phyloP scores from a whole-genome alignment of 2,888 invertebrate genomes.

The Minunthozetes semirufus region DNA sequence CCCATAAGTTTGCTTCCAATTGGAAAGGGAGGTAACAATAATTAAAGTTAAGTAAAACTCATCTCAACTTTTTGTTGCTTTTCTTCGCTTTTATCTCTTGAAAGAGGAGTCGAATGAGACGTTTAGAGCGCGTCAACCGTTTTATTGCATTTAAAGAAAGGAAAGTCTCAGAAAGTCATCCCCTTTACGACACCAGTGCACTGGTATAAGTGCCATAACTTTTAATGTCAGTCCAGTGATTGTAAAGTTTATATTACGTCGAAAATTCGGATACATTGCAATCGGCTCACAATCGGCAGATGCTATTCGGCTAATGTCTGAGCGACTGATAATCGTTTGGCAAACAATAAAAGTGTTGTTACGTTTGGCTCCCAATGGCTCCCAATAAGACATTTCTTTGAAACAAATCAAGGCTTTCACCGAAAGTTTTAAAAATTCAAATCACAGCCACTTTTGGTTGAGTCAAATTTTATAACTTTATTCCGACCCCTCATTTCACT shows the following conservation, averaged over 20 bases:
- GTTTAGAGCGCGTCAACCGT: constrained; percentile 12
- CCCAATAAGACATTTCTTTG: not conserved
- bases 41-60: not conserved
- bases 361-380: not conserved
- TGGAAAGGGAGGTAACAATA: not conserved
- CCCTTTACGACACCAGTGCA: not conserved
- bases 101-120: not conserved
- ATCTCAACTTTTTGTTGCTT: not conserved
- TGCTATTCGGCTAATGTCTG: not conserved
- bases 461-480: too few relatives aligned
- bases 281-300: not conserved
- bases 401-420: not conserved
- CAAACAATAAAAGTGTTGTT: constrained; percentile 1
- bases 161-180: not conserved
- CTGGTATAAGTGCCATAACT: not conserved
- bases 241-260: constrained; percentile 8
- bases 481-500: too few relatives aligned
- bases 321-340: not conserved
- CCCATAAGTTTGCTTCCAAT: not conserved
- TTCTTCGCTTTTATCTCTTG: not conserved
- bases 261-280: not conserved
- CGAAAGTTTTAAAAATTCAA: not conserved
- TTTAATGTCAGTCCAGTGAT: not conserved
- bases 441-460: not conserved
- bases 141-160: not conserved